phyloP scores from a whole-genome alignment of 2,888 invertebrate species.

The Ceraclea dissimilis region DNA sequence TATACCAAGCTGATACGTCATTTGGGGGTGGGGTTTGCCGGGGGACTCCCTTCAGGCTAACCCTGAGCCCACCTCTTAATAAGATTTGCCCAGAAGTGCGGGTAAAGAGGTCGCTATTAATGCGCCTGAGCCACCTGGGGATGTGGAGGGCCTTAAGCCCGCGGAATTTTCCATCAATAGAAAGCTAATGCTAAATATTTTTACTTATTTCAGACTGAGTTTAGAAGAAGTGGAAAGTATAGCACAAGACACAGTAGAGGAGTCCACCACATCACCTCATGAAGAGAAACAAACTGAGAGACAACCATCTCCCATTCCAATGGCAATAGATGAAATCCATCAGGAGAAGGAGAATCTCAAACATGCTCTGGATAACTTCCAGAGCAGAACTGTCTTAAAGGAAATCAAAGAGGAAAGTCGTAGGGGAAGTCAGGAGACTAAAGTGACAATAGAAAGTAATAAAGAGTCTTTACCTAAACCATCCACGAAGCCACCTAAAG shows the following conservation, averaged over 20 bases:
- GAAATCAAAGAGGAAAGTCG: conserved; percentile 2
- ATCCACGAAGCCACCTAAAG: conserved; percentile 18
- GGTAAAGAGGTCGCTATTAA: no score
- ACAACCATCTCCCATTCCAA: not conserved
- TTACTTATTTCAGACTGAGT: conserved; percentile 17
- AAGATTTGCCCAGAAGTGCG: no score
- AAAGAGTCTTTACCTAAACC: not conserved
- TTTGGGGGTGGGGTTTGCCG: no score
- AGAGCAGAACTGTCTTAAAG: conserved; percentile 13
- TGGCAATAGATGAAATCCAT: conserved; percentile 31
- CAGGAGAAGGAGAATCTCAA: conserved; percentile 35
- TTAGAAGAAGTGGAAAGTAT: conserved; percentile 25
- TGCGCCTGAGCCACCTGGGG: no score
- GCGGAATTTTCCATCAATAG: no score
- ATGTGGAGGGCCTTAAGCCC: no score
- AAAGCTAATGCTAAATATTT: no score
- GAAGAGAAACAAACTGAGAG: not conserved
- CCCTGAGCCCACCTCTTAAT: no score
- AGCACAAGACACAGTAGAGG: not conserved
- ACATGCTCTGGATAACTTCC: conserved; percentile 31
- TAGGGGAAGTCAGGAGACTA: conserved; percentile 5
- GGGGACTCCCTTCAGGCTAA: no score
- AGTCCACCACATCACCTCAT: not conserved
- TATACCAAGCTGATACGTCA: no score
- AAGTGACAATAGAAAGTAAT: not conserved